These are phyloP conservation scores for Bufo bufo DNA, from an alignment of 2,113 vertebrate species.

Conservation along the genomic window DNA sequence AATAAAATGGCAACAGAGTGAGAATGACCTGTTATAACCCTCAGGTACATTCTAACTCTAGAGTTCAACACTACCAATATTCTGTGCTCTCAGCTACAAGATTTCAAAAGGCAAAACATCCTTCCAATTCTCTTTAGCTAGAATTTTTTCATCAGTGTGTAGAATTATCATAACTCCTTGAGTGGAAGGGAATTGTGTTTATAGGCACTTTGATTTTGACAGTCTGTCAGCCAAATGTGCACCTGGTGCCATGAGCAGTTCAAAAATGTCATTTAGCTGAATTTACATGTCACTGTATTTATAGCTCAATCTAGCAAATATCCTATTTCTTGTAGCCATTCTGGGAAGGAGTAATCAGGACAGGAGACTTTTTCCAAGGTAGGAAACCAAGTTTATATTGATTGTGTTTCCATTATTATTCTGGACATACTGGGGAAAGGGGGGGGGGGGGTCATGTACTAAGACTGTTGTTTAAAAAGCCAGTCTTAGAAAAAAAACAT, in stretches of 20 bases:
- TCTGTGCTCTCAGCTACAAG: background rate
- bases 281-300: background rate
- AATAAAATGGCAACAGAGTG: no score
- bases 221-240: constrained; percentile 11
- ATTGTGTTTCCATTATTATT: background rate
- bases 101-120: background rate
- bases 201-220: constrained; percentile 6
- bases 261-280: background rate
- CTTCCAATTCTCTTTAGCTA: background rate
- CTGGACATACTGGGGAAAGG: background rate
- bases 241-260: background rate
- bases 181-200: background rate
- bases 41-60: background rate
- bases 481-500: no score
- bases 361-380: background rate
- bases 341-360: background rate
- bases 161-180: background rate
- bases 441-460: no score
- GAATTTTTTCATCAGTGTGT: background rate
- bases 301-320: background rate
- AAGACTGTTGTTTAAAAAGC: no score
- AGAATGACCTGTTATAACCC: background rate
- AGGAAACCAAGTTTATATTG: background rate
- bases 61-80: background rate
- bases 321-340: background rate